Evolutionary conservation across 2,888 invertebrate genomes (phyloP).

Genomic region (Rhodophaea formosa): DNA sequence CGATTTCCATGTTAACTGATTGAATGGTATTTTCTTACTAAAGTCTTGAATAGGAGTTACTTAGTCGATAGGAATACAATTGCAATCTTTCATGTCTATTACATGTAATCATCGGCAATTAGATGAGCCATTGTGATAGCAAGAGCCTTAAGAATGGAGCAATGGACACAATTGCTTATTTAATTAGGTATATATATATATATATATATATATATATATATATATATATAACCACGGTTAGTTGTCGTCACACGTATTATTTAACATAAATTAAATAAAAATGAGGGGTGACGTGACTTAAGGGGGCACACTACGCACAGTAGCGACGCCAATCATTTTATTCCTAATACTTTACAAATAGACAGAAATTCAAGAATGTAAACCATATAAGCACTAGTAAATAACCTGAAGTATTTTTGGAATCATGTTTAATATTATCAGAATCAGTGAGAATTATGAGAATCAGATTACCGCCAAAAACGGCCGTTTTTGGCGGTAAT

Average conservation of each 20-base stretch:
- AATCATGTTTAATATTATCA: no score
- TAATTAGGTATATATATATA: background rate
- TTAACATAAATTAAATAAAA: constrained; percentile 4
- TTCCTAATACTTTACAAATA: no score
- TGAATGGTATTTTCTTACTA: constrained; percentile 36
- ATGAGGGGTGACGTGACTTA: background rate
- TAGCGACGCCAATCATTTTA: no score
- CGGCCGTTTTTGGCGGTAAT: no score
- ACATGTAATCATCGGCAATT: constrained; percentile 43
- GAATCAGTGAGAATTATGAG: no score
- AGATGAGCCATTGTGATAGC: constrained; percentile 29
- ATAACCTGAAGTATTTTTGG: no score
- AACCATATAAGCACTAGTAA: no score
- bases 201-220: no score
- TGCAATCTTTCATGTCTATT: constrained; percentile 44
- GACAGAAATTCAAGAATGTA: no score
- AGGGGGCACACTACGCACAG: no score
- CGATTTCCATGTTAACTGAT: constrained; percentile 43
- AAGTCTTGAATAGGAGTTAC: constrained; percentile 32
- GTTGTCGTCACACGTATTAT: background rate
- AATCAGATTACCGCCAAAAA: no score
- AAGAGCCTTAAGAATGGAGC: constrained; percentile 13
- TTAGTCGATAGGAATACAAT: constrained; percentile 45
- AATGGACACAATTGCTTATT: constrained; percentile 15
- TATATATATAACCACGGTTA: no score